Evolutionary conservation across 2,888 invertebrate genomes (phyloP).

Genomic region (Endotricha flammealis): DNA sequence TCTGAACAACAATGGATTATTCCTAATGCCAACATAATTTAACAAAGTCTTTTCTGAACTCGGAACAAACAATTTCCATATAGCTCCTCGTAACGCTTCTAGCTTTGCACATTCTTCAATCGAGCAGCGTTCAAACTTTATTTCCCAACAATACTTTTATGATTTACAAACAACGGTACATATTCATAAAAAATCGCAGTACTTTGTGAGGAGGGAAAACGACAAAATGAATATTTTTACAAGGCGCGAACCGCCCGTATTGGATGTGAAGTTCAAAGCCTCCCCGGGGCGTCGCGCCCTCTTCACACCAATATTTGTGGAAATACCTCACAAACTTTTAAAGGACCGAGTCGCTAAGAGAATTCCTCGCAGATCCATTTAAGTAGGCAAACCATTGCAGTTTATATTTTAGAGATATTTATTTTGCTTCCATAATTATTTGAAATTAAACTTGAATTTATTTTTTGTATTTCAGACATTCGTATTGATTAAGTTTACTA

Average conservation of each 20-base stretch:
- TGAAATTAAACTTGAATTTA: too few species aligned
- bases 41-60: too few species aligned
- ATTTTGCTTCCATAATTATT: too few species aligned
- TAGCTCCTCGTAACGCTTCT: not conserved
- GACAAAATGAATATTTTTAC: constrained; percentile 62
- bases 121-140: constrained; percentile 1
- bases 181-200: constrained; percentile 28
- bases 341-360: constrained; percentile 33
- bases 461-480: too few species aligned
- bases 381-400: constrained; percentile 22
- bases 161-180: constrained; percentile 20
- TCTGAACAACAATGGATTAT: too few species aligned
- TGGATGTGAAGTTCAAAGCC: constrained; percentile 35
- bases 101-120: constrained; percentile 1
- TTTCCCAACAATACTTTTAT: constrained; percentile 10
- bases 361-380: constrained; percentile 39
- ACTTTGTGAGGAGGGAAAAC: constrained; percentile 34
- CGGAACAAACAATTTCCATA: too few species aligned
- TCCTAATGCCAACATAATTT: too few species aligned
- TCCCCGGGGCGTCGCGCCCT: constrained; percentile 39
- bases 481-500: too few species aligned
- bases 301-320: constrained; percentile 56
- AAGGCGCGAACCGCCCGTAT: constrained; percentile 49
- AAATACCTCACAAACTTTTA: constrained; percentile 56
- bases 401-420: too few species aligned